A percentile compares a stretch with the other conserved stretches of the same genome.
Evolutionary conservation across 2,888 invertebrate species (phyloP).

Genomic region (Artemia sinica): DNA sequence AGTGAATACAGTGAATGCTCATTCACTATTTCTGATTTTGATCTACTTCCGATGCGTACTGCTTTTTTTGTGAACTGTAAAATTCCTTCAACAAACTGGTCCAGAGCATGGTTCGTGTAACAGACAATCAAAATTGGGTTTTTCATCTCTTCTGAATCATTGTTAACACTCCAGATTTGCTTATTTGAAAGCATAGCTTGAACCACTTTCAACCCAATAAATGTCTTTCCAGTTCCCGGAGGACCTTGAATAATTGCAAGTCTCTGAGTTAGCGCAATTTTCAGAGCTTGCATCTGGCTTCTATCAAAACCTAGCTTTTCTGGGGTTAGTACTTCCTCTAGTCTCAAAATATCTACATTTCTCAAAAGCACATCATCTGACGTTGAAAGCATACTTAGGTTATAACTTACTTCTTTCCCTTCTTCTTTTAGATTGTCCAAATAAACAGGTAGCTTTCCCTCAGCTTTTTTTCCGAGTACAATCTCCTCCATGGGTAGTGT

Average conservation of each 20-base stretch:
- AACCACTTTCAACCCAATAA: conserved; percentile 55
- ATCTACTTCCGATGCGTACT: conserved; percentile 50
- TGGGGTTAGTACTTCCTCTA: conserved; percentile 36
- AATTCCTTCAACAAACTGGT: conserved; percentile 61
- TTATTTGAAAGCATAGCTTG: conserved; percentile 45
- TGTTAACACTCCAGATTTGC: conserved; percentile 30
- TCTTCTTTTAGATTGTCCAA: conserved; percentile 24
- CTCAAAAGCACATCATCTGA: background rate
- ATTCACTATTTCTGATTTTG: conserved; percentile 41
- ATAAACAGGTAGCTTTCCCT: conserved; percentile 33
- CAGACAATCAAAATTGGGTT: conserved; percentile 55
- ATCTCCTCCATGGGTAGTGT: conserved; percentile 50
- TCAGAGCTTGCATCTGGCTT: conserved; percentile 48
- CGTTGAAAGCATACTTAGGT: background rate
- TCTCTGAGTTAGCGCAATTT: conserved; percentile 48
- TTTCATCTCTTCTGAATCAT: conserved; percentile 25
- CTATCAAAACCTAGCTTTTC: conserved; percentile 40
- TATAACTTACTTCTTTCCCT: background rate
- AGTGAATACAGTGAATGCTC: conserved; percentile 21
- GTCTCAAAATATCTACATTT: conserved; percentile 18
- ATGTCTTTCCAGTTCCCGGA: conserved; percentile 40
- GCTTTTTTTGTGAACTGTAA: conserved; percentile 41
- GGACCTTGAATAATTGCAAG: conserved; percentile 59
- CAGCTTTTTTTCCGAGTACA: conserved; percentile 39
- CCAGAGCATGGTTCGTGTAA: conserved; percentile 69